Evolutionary conservation across 2,113 vertebrate genomes (phyloP), one percentile per base, ranked within the genome.

Genomic region (Pteronura brasiliensis): DNA sequence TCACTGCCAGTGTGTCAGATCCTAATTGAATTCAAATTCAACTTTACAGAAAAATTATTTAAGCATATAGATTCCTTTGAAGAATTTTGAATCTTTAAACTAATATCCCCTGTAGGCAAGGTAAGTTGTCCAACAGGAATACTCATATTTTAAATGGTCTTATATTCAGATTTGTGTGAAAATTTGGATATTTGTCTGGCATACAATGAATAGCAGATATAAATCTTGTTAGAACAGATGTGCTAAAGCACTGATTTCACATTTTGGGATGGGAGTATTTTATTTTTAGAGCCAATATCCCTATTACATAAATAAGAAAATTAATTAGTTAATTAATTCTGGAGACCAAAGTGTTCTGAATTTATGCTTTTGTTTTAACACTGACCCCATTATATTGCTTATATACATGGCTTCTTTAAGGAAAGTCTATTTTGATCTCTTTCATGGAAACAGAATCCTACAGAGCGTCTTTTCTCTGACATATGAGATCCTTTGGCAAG

Each of bases 401-500:
- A 4, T 36, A 59, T 17, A 71, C 5, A 4, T 4, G 1, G 18
- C 31, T 11, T 31, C 44, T 95, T 82, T 57, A 80, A 39, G 59
- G 23, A 79, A 88, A 61, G 6, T 23, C 17, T 67, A 7, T 80
- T 97, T 96, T 83, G 44, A 69, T 47, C n/a, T 90, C 55, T 92
- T 84, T 92, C 14, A 44, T 6, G 34, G 77, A 80, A 93, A 49
- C 4, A 36, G 59, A 52, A 55, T 86, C 44, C 49, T 52, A 39
- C 17, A 84, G 44, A 97, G 55, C 39, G 84, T 88, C 18, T 85
- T 93, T 84, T 76, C 47, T 95, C 55, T 77, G 71, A 72, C 20
- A 80, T 34, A 42, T 39, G 88, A 94, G 71, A 71, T 63, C 76
- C 36, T 93, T 96, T 92, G 94, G 76, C 44, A 84, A 90, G 34